Evolutionary conservation across 2,888 invertebrate genomes (phyloP), one percentile per base, ranked within the genome.

Genomic region (Lapara coniferarum): DNA sequence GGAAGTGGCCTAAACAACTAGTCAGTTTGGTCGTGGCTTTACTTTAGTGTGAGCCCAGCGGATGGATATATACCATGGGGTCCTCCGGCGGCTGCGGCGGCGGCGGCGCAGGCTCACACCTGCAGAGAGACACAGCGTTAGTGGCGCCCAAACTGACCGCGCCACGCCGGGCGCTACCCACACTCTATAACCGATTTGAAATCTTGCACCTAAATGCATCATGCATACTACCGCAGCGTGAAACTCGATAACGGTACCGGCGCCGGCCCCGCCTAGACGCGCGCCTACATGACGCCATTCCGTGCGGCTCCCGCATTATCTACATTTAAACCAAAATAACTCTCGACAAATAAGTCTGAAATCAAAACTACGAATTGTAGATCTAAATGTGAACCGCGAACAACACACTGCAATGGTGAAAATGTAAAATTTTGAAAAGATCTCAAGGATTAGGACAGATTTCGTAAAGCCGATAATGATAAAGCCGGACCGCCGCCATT

Each of bases 61-160:
- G 89, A 92, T 94, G 75, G 89, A 92, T 94, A 94, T 88, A 90
- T 93, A 94, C 94, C 93, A 92, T 93, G 90, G 84, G 89, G 91
- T 90, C 89, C 89, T 87, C 82, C 90, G 89, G 93, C 87, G 89
- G 88, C 92, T 77, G 93, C 91, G 80, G 89, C 90, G 85, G 92
- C 94, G 89, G 92, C 94, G 91, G 87, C 91, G 92, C 93, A 89
- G 92, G 93, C 93, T 93, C 93, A 92, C 93, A 93, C 88, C 94
- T 94, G 94, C 93, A 94, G 94, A 94, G 91, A 94, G 93, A 93
- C 90, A 93, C 91, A 92, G 89, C 89, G 93, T 94, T 94, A 94
- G 93, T 93, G 86, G 88, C 89, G 89, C 89, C 90, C 89, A 90
- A 90, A 90, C 91, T 91, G 90, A 91, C 89, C 83, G 84, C 81